phyloP scores from a whole-genome alignment of 2,797 vertebrate genomes.

The Pseudopleuronectes americanus region DNA sequence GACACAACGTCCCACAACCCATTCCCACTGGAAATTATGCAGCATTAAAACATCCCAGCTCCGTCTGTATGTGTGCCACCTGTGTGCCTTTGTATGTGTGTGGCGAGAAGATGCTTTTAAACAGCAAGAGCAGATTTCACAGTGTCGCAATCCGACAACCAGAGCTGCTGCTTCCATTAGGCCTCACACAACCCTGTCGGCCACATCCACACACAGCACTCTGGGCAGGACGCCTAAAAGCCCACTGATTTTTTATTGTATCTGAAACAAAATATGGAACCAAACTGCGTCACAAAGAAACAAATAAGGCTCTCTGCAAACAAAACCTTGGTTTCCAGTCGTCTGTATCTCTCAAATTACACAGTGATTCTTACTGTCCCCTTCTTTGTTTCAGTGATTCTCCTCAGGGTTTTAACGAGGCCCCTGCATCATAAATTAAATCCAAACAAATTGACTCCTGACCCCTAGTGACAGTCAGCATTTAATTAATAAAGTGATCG shows the following conservation, averaged over 20 bases:
- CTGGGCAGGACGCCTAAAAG: constrained; percentile 56
- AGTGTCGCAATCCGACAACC: constrained; percentile 29
- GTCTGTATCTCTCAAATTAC: constrained; percentile 42
- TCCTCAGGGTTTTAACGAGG: constrained; percentile 9
- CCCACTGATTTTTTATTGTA: constrained; percentile 51
- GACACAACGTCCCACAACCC: constrained; percentile 5
- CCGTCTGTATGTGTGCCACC: background rate
- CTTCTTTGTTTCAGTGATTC: constrained; percentile 9
- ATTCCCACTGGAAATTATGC: constrained; percentile 26
- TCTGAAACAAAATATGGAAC: constrained; percentile 58
- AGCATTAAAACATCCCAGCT: constrained; percentile 8
- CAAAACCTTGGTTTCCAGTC: constrained; percentile 22
- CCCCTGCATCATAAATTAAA: constrained; percentile 8
- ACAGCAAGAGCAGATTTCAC: constrained; percentile 26
- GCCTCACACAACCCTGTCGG: constrained; percentile 22
- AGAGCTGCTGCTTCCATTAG: constrained; percentile 37
- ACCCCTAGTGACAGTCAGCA: background rate
- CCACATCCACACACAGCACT: constrained; percentile 29
- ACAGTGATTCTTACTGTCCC: constrained; percentile 24
- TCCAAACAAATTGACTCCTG: background rate
- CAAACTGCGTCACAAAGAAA: constrained; percentile 43
- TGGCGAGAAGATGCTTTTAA: background rate
- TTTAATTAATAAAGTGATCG: constrained; percentile 56
- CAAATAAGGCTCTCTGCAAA: constrained; percentile 30
- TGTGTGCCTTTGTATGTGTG: too few species aligned